These are phyloP conservation scores for Cordylochernes scorpioides DNA, from an alignment of 2,888 invertebrate genomes.

Conservation along the genomic window DNA sequence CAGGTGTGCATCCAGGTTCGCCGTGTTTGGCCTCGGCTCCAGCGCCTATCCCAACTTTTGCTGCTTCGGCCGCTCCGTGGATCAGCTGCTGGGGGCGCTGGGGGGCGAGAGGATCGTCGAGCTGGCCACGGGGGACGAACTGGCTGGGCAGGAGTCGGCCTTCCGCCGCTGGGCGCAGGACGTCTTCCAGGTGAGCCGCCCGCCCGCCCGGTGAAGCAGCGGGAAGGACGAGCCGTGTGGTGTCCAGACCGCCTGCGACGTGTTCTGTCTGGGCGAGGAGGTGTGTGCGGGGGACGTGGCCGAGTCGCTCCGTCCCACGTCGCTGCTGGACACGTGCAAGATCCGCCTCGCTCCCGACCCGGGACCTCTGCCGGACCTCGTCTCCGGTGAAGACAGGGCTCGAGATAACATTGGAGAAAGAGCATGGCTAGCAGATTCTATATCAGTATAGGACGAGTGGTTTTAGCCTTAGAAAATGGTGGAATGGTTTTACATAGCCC, in stretches of 20 bases:
- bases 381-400: too few species aligned
- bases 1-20: slow-evolving; percentile 50
- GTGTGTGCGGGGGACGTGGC: slow-evolving; percentile 54
- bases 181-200: slow-evolving; percentile 43
- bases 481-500: too few species aligned
- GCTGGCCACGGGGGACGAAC: slow-evolving; percentile 65
- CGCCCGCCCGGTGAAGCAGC: background rate
- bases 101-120: slow-evolving; percentile 64
- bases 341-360: too few species aligned
- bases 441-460: too few species aligned
- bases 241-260: slow-evolving; percentile 55
- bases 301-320: slow-evolving; percentile 21
- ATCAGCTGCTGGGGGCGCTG: slow-evolving; percentile 58
- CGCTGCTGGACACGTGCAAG: too few species aligned
- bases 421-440: too few species aligned
- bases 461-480: too few species aligned
- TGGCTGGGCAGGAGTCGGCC: slow-evolving; percentile 82
- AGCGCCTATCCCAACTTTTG: slow-evolving; percentile 91
- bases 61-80: slow-evolving; percentile 75
- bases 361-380: too few species aligned
- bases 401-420: too few species aligned
- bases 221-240: slow-evolving; percentile 3
- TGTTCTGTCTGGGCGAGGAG: slow-evolving; percentile 72
- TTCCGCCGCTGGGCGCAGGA: slow-evolving; percentile 56
- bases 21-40: slow-evolving; percentile 77